Conservation (phyloP, 2,797 vertebrate genomes). For the Neopelma chrysocephalum region DNA sequence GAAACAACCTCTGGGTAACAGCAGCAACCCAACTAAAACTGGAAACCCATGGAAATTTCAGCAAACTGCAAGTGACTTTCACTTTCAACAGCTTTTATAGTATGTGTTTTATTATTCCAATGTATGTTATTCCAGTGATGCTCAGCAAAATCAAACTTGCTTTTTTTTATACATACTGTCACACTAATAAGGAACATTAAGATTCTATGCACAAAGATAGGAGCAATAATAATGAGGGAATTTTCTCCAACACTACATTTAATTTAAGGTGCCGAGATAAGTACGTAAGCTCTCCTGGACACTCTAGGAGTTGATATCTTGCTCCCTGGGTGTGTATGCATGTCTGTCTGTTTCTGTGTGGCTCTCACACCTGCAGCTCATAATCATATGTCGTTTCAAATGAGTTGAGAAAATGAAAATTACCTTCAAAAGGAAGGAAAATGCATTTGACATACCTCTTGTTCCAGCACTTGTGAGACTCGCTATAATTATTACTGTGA, state of each 20-base stretch:
- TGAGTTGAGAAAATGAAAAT: constrained; percentile 73
- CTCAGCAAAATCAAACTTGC: not conserved
- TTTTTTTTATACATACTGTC: not conserved
- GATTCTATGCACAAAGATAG: not conserved
- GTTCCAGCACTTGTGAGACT: constrained; percentile 57
- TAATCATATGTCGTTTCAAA: constrained; percentile 59
- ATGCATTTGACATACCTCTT: constrained; percentile 70
- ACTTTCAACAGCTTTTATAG: not conserved
- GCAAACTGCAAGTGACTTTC: not conserved
- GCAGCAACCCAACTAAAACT: not conserved
- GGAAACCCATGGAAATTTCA: not conserved
- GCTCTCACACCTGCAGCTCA: constrained; percentile 68
- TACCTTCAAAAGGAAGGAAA: constrained; percentile 64
- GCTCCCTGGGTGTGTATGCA: not conserved
- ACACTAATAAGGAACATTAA: constrained; percentile 41
- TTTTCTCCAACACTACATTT: constrained; percentile 25
- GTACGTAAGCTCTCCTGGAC: not conserved
- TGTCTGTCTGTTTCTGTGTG: not conserved
- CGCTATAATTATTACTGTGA: constrained; percentile 71
- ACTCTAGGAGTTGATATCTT: not conserved
- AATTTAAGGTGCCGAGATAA: constrained; percentile 50
- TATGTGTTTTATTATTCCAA: not conserved
- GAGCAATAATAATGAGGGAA: constrained; percentile 37
- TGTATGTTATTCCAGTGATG: not conserved
- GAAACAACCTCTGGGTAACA: not conserved